phyloP scores from a whole-genome alignment of 1,140 invertebrate genomes.

The Chelonus insularis region DNA sequence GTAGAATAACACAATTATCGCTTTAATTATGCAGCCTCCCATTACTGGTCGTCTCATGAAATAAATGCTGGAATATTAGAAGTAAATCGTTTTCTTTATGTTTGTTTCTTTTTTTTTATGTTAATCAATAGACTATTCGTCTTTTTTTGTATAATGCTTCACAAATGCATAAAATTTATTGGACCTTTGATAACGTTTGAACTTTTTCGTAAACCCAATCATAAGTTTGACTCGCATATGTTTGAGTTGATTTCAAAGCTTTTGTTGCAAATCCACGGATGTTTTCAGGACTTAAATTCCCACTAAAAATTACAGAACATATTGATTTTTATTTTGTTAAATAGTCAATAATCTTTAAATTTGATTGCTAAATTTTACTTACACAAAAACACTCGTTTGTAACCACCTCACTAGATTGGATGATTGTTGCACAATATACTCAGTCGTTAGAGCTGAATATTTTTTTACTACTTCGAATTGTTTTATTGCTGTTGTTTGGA shows the following conservation, averaged over 20 bases:
- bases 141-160: conserved; percentile 13
- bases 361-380: conserved; percentile 58
- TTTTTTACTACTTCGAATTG: conserved; percentile 41
- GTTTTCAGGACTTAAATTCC: conserved; percentile 74
- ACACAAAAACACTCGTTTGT: conserved; percentile 76
- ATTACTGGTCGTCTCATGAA: conserved; percentile 41
- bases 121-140: too few species aligned
- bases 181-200: conserved; percentile 69
- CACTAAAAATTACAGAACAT: conserved; percentile 62
- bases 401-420: conserved; percentile 57
- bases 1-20: conserved; percentile 47
- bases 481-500: conserved; percentile 38
- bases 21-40: conserved; percentile 31
- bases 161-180: conserved; percentile 52
- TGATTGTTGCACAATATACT: conserved; percentile 47
- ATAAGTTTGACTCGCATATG: conserved; percentile 67
- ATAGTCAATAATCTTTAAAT: too few species aligned
- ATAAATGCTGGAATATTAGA: conserved; percentile 46
- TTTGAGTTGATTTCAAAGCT: conserved; percentile 68
- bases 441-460: conserved; percentile 41
- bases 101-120: conserved; percentile 32
- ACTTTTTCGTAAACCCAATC: conserved; percentile 76
- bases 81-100: conserved; percentile 23
- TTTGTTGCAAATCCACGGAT: conserved; percentile 67
- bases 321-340: background rate